phyloP scores from a whole-genome alignment of 2,113 vertebrate species.

The Menidia beryllina region DNA sequence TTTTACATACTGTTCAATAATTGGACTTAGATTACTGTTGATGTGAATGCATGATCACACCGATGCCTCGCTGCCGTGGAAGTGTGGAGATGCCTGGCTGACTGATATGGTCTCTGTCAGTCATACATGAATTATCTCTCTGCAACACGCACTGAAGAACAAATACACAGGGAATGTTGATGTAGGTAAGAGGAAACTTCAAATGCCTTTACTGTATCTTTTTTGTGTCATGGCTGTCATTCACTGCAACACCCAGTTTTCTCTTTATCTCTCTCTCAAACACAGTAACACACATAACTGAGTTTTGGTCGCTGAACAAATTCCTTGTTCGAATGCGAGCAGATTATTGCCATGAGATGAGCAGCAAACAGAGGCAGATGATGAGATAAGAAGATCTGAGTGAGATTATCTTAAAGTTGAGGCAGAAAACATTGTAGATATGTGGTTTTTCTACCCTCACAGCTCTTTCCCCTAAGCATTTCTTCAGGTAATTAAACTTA shows the following conservation, averaged over 20 bases:
- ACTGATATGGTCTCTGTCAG: slow-evolving; percentile 20
- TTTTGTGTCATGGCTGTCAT: slow-evolving; percentile 14
- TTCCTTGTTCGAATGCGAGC: neutral
- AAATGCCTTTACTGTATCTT: slow-evolving; percentile 33
- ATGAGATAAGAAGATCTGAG: slow-evolving; percentile 9
- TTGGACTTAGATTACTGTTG: slow-evolving; percentile 83
- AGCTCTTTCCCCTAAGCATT: slow-evolving; percentile 28
- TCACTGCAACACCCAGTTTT: slow-evolving; percentile 29
- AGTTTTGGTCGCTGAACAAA: slow-evolving; percentile 17
- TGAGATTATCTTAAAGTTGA: neutral
- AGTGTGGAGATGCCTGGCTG: slow-evolving; percentile 36
- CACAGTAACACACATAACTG: slow-evolving; percentile 10
- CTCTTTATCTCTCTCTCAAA: slow-evolving; percentile 71
- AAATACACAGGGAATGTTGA: slow-evolving; percentile 22
- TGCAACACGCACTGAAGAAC: neutral
- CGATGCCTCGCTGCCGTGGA: slow-evolving; percentile 53
- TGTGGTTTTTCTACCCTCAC: slow-evolving; percentile 55
- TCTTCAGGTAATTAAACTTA: slow-evolving; percentile 86
- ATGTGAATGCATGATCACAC: slow-evolving; percentile 84
- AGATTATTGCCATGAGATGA: slow-evolving; percentile 20
- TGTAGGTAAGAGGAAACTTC: slow-evolving; percentile 21
- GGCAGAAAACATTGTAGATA: slow-evolving; percentile 12
- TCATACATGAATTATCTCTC: slow-evolving; percentile 30
- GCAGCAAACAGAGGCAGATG: slow-evolving; percentile 21
- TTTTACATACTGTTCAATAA: slow-evolving; percentile 80